Percentiles rank a stretch among this genome's conserved stretches.
Evolutionary conservation across 1,140 invertebrate species (phyloP).

Genomic region (Dendrolimus kikuchii): DNA sequence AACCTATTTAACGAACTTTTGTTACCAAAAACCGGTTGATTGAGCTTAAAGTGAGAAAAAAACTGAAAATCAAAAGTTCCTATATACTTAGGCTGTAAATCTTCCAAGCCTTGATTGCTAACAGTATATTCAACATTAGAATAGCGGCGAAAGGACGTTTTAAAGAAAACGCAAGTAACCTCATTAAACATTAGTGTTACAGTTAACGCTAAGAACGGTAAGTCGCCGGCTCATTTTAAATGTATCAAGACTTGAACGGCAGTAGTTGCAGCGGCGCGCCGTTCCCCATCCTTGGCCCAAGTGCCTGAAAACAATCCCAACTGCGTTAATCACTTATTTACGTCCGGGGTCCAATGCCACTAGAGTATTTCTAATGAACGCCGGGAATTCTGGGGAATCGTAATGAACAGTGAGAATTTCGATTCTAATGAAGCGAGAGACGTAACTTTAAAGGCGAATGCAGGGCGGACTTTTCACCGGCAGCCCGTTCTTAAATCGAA

Average conservation of each 20-base stretch:
- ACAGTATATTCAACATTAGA: background rate
- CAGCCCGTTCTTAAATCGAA: slow-evolving; percentile 40
- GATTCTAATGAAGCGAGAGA: slow-evolving; percentile 39
- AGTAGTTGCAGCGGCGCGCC: slow-evolving; percentile 33
- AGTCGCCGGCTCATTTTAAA: slow-evolving; percentile 44
- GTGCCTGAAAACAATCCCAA: slow-evolving; percentile 64
- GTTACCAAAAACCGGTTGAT: no score
- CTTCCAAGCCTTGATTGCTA: background rate
- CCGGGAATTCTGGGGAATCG: slow-evolving; percentile 50
- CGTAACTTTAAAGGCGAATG: slow-evolving; percentile 21
- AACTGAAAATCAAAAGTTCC: no score
- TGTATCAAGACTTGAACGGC: slow-evolving; percentile 55
- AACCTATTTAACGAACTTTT: no score
- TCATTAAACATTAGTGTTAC: slow-evolving; percentile 40
- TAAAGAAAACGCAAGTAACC: slow-evolving; percentile 24
- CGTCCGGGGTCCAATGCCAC: slow-evolving; percentile 47
- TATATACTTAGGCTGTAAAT: no score
- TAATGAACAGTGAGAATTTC: slow-evolving; percentile 67
- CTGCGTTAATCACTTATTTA: slow-evolving; percentile 71
- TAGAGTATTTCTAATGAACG: slow-evolving; percentile 64
- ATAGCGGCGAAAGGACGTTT: slow-evolving; percentile 5
- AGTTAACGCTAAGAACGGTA: slow-evolving; percentile 16
- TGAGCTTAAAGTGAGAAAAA: no score
- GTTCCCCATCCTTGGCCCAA: slow-evolving; percentile 10
- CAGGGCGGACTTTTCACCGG: slow-evolving; percentile 22